Base-by-base conservation (phyloP, 1,140 invertebrate species). In the Drosophila malerkotliana region DNA sequence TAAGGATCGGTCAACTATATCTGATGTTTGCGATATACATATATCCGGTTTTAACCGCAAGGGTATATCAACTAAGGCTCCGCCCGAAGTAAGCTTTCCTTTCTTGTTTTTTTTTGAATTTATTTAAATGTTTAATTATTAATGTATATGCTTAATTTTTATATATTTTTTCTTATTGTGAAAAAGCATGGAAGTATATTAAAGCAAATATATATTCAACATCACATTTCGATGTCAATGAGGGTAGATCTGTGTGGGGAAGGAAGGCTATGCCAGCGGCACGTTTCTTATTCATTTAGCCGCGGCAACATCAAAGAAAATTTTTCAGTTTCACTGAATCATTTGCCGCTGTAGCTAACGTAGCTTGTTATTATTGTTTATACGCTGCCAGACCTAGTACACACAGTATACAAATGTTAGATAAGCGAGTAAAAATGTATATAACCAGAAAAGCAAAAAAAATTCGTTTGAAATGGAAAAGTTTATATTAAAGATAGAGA, bases 271-370 rank as follows among this genome's bases (percentile, higher is more conserved):
- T 67, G 76, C 75, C 69, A 77, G 77, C 84, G 79, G 84, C 77
- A 78, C 77, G 79, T 89, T 89, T 80, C 61, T 80, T 84, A 78
- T 89, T 72, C 77, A 71, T 83, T 80, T 74, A 68, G 77, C 61
- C 67, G 79, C 84, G 84, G 84, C 79, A 37, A 84, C 77, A 81
- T 89, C 84, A 89, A 89, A 89, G 77, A 71, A 63, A 72, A 21
- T 74, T 83, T 79, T 83, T 84, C 54, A 59, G 76, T 88, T 89
- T 80, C 45, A 68, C 62, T 81, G 82, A 74, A 61, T 77, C 58
- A 63, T 45, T 81, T 82, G 69, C 53, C 66, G 67, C 58, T 84
- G 57, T 76, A 72, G 52, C 56, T 55, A 64, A 48, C 73, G 57
- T 61, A 61, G 67, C 66, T 76, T 74, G 73, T 79, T 81, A 47